Evolutionary conservation across 2,797 vertebrate species (phyloP), one percentile per base, ranked within the genome.

Genomic region (Avahi laniger): DNA sequence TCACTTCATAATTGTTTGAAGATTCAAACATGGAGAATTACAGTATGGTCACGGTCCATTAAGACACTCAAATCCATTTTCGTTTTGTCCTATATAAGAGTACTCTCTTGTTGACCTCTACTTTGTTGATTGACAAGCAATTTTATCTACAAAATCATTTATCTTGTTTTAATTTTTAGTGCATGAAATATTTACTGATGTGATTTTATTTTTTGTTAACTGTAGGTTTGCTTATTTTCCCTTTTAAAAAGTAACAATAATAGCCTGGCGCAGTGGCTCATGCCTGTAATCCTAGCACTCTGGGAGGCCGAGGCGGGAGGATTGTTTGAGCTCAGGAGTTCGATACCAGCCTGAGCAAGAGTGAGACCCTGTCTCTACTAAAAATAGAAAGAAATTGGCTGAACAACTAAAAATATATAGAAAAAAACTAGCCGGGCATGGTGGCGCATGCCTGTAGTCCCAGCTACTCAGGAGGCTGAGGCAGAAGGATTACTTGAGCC

Each of bases 1-100:
- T 93, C 9, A 72, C 26, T 83, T 94, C 95, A 67, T 97, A 91
- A 94, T 97, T 97, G 72, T 93, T 93, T 90, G 63, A 97, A 86
- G 38, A 93, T 48, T 94, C 33, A 5, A 63, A 95, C 38, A 69
- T 69, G 28, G 57, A 73, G 50, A 72, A 43, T n/a, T 38, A 67
- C 3, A 4, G 72, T 73, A 63, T 61, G 22, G 65, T 57, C 70
- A 81, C 73, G 89, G 70, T 93, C 61, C 88, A 86, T 93, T 95
- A 96, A 95, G 41, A 54, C 38, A 75, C 48, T 83, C 87, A 89
- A 95, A 93, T 96, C 22, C 61, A 28, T 83, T 95, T 96, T 72
- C 48, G 28, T 80, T 89, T 82, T 73, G 7, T 33, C 20, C 6
- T 69, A 50, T 26, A 1, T 33, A 79, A 91, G 46, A 75, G 11